Base-by-base conservation (phyloP, 2,113 vertebrate species). In the Cynoglossus semilaevis region DNA sequence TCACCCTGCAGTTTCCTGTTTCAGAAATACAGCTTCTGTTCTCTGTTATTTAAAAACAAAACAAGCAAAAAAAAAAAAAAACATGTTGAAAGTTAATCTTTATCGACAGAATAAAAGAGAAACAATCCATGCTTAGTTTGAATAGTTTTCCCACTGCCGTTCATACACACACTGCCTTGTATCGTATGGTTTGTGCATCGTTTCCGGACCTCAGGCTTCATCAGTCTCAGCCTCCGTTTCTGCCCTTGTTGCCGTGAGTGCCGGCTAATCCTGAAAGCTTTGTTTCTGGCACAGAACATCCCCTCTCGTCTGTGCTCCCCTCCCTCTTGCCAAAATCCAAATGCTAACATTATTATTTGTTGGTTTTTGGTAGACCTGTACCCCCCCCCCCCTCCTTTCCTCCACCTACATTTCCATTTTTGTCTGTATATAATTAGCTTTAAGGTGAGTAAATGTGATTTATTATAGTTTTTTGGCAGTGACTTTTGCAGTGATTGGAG, bases 251-350 rank as follows among this genome's bases (percentile, higher is more conserved):
- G 53, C 67, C 47, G 67, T 72, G 37, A 63, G 63, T 81, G 70
- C 74, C 56, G 77, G 58, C 51, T 76, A 79, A 86, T 84, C 69
- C 73, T 66, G 38, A 81, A 79, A 82, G 63, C 63, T 64, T 65
- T 73, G 69, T 76, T 84, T 42, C 64, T 72, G 63, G 63, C 75
- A 80, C 67, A 71, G 51, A 71, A 56, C 58, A 67, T 80, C 70
- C 63, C 54, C 59, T 55, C 61, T 63, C 60, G 16, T 61, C 48
- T 74, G 52, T 43, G 42, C 63, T 29, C 63, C 22, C 14, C 9
- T 59, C 64, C 58, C 55, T 18, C 48, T 63, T 16, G 14, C 52
- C 51, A 12, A 36, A 18, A 50, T 58, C 46, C 29, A 47, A 29
- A 70, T 49, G 22, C 44, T 56, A 50, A 18, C 36, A 29, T 15